Conservation (phyloP, 2,888 invertebrate genomes). For the Hypomecis punctinalis region DNA sequence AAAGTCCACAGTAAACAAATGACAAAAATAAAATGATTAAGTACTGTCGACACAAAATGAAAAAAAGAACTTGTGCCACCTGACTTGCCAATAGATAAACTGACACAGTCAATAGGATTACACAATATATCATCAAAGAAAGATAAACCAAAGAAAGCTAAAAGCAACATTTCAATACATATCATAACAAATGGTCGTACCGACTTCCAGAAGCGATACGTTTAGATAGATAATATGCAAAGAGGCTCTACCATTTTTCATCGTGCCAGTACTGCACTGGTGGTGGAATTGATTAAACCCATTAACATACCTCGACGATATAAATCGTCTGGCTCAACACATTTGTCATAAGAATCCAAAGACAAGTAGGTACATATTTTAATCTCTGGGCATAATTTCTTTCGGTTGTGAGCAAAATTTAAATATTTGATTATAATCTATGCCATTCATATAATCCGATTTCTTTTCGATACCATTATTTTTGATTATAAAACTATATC, state of each 20-base stretch:
- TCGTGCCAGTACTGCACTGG: constrained; percentile 53
- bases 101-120: constrained; percentile 35
- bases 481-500: constrained; percentile 33
- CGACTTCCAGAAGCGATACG: constrained; percentile 48
- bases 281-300: constrained; percentile 65
- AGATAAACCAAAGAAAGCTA: constrained; percentile 42
- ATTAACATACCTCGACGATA: constrained; percentile 66
- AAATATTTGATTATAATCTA: constrained; percentile 79
- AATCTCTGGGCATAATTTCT: constrained; percentile 44
- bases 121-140: constrained; percentile 38
- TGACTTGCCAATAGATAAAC: constrained; percentile 32
- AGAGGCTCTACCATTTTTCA: constrained; percentile 62
- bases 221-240: constrained; percentile 58
- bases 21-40: background rate
- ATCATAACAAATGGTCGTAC: constrained; percentile 49
- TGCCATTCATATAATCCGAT: constrained; percentile 54
- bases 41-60: constrained; percentile 17
- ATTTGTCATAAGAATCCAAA: constrained; percentile 66
- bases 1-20: background rate
- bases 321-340: constrained; percentile 62
- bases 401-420: constrained; percentile 59
- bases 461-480: constrained; percentile 38
- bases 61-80: constrained; percentile 4
- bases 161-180: constrained; percentile 46
- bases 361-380: constrained; percentile 45